phyloP scores from a whole-genome alignment of 2,888 invertebrate species.

The Andrena bucephala region DNA sequence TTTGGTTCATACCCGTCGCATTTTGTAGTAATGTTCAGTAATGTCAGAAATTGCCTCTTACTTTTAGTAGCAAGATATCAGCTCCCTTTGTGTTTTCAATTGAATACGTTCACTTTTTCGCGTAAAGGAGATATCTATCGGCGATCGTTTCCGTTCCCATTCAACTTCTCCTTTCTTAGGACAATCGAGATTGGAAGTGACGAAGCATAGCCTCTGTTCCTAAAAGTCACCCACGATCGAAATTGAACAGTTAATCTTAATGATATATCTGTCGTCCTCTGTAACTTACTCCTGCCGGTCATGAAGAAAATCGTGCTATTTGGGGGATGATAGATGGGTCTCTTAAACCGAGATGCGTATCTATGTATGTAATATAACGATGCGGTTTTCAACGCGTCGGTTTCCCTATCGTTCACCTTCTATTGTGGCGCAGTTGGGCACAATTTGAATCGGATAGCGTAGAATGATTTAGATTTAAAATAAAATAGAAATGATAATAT shows the following conservation, averaged over 20 bases:
- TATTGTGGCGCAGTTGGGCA: not conserved
- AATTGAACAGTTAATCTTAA: conserved; percentile 78
- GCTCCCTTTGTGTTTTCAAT: conserved; percentile 54
- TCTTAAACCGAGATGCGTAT: conserved; percentile 20
- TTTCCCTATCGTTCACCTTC: not conserved
- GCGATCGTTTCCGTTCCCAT: conserved; percentile 55
- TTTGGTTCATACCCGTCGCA: not conserved
- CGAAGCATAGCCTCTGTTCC: conserved; percentile 57
- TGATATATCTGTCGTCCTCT: conserved; percentile 73
- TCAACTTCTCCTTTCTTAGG: conserved; percentile 38
- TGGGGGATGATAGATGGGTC: conserved; percentile 68
- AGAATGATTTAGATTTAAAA: too few species aligned
- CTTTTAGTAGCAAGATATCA: conserved; percentile 33
- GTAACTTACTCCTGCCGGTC: conserved; percentile 53
- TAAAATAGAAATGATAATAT: too few species aligned
- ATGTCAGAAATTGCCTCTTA: conserved; percentile 19
- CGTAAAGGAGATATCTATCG: conserved; percentile 49
- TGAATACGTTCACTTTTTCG: conserved; percentile 55
- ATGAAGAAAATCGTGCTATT: conserved; percentile 57
- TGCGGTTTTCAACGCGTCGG: not conserved
- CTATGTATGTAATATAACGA: not conserved
- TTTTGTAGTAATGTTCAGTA: conserved; percentile 15
- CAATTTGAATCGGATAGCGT: not conserved
- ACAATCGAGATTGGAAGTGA: conserved; percentile 69
- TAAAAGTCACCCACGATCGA: conserved; percentile 56